These are phyloP conservation scores for Brachionus angularis DNA, from an alignment of 1,140 invertebrate species.

Conservation along the genomic window DNA sequence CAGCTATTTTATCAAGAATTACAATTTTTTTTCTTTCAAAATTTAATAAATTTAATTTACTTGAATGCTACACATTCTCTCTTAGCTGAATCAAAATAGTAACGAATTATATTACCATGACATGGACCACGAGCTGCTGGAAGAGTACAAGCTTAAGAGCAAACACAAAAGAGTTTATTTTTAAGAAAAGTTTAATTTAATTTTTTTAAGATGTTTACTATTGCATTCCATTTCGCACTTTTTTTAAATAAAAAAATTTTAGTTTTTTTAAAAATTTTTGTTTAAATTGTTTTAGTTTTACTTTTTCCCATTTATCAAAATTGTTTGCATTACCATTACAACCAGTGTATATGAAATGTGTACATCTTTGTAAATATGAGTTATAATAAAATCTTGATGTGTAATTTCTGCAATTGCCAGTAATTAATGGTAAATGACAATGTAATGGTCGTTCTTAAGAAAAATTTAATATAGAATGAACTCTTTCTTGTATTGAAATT, in stretches of 20 bases:
- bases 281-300: neutral
- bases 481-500: too few species aligned
- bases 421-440: conserved; percentile 27
- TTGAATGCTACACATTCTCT: conserved; percentile 35
- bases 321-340: conserved; percentile 28
- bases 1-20: neutral
- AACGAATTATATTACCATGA: conserved; percentile 29
- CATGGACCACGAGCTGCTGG: conserved; percentile 10
- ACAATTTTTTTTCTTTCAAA: neutral
- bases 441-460: neutral
- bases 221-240: conserved; percentile 43
- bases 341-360: conserved; percentile 37
- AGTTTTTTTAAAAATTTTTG: neutral
- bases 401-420: conserved; percentile 37
- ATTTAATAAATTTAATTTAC: neutral
- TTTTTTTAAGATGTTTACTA: conserved; percentile 19
- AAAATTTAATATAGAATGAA: too few species aligned
- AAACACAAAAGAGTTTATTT: neutral
- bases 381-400: conserved; percentile 41
- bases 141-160: conserved; percentile 25
- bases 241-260: neutral
- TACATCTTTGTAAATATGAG: conserved; percentile 28
- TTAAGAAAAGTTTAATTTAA: neutral
- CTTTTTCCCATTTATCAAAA: conserved; percentile 42
- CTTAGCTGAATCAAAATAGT: conserved; percentile 20